phyloP scores from a whole-genome alignment of 64 coral and sea anemone genomes.

The Catalaphyllia jardinei region DNA sequence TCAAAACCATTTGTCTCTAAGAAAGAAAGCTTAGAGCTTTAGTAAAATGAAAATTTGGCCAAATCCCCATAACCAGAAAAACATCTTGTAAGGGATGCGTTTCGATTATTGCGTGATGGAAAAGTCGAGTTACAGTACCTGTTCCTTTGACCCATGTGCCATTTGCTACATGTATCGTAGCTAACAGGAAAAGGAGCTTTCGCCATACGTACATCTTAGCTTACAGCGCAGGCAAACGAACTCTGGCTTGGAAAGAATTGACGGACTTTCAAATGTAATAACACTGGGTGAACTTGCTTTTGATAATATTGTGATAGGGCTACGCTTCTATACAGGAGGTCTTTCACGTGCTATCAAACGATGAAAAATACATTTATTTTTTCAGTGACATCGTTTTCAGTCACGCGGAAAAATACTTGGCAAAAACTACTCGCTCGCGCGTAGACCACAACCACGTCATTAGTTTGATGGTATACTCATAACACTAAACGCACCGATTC shows the following conservation, averaged over 20 bases:
- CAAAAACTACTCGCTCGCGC: not conserved
- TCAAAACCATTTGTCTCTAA: not conserved
- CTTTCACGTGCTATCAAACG: constrained; percentile 7
- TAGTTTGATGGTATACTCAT: too few relatives aligned
- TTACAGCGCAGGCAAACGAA: not conserved
- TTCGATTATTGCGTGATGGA: too few relatives aligned
- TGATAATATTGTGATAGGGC: not conserved
- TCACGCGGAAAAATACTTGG: not conserved
- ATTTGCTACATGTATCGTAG: not conserved
- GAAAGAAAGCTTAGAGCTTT: too few relatives aligned
- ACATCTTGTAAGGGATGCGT: too few relatives aligned
- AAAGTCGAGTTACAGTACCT: not conserved
- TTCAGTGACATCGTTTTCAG: too few relatives aligned
- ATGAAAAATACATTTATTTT: not conserved
- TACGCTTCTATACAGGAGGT: not conserved
- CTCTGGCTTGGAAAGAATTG: not conserved
- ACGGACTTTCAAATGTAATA: not conserved
- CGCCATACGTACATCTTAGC: not conserved
- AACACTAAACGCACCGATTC: too few relatives aligned
- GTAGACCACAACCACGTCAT: not conserved
- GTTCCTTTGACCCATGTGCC: not conserved
- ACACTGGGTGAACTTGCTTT: not conserved
- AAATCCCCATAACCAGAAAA: too few relatives aligned
- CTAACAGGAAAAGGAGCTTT: not conserved
- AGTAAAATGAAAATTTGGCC: too few relatives aligned